phyloP scores from a whole-genome alignment of 2,888 invertebrate genomes.

The Melinaea marsaeus region DNA sequence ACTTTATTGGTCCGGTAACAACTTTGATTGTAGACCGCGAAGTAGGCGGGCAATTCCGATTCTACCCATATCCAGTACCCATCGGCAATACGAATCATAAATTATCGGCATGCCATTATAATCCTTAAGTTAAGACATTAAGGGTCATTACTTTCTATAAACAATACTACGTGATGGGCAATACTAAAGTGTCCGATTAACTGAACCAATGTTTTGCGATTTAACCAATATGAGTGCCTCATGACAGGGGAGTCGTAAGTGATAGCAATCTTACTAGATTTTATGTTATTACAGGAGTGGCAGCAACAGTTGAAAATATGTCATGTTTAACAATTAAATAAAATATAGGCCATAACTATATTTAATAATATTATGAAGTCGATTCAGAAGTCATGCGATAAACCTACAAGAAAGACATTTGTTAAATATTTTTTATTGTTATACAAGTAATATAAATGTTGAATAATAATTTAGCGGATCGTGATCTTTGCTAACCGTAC shows the following conservation, averaged over 20 bases:
- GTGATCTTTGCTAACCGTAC: constrained; percentile 50
- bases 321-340: too few relatives aligned
- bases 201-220: constrained; percentile 68
- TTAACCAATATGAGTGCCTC: constrained; percentile 54
- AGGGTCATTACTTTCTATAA: constrained; percentile 39
- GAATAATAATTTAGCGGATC: constrained; percentile 17
- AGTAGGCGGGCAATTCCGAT: constrained; percentile 35
- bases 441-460: constrained; percentile 14
- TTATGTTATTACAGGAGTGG: constrained; percentile 64
- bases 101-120: constrained; percentile 33
- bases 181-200: constrained; percentile 55
- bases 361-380: neutral
- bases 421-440: neutral
- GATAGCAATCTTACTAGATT: constrained; percentile 63
- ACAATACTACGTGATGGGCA: constrained; percentile 35
- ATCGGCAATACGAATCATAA: constrained; percentile 37
- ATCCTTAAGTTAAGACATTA: constrained; percentile 39
- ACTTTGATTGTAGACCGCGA: constrained; percentile 41
- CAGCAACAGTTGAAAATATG: constrained; percentile 38
- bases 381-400: neutral
- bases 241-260: constrained; percentile 60
- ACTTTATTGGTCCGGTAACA: constrained; percentile 40
- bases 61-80: constrained; percentile 34
- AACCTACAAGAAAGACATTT: neutral
- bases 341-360: too few relatives aligned